These are phyloP conservation scores for Ormyrus nitidulus DNA, from an alignment of 2,888 invertebrate genomes.

Conservation along the genomic window DNA sequence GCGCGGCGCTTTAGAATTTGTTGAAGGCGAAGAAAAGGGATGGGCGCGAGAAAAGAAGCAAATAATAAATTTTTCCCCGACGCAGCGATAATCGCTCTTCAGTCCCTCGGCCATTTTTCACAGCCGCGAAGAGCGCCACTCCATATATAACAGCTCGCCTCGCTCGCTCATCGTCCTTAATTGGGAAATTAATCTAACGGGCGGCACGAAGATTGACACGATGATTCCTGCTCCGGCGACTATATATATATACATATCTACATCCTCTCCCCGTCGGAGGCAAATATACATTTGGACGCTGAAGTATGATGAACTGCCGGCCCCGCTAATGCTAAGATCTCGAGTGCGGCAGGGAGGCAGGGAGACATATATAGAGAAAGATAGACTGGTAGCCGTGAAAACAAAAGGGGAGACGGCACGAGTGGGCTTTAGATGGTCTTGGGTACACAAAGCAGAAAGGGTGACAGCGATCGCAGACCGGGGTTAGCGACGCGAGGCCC, in stretches of 20 bases:
- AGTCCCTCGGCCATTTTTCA: slow-evolving; percentile 2
- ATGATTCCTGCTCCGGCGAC: background rate
- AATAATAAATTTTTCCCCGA: background rate
- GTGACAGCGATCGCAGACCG: background rate
- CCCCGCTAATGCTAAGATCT: no score
- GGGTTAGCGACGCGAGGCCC: background rate
- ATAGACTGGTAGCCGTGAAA: background rate
- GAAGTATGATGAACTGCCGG: slow-evolving; percentile 7
- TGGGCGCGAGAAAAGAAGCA: background rate
- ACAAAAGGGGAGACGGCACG: background rate
- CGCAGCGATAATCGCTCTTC: background rate
- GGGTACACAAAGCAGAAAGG: background rate
- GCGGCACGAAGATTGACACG: slow-evolving; percentile 15
- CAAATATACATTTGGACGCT: background rate
- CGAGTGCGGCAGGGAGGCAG: no score
- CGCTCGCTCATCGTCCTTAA: slow-evolving; percentile 12
- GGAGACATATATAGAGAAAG: no score
- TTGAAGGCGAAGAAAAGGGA: no score
- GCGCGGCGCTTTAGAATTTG: no score
- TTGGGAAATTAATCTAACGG: slow-evolving; percentile 14
- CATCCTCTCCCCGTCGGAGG: no score
- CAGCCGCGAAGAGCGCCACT: background rate
- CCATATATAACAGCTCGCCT: slow-evolving; percentile 2
- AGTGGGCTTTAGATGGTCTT: background rate
- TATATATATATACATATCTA: no score